Conservation (phyloP, 2,888 invertebrate species). For the Caenorhabditis sp. region DNA sequence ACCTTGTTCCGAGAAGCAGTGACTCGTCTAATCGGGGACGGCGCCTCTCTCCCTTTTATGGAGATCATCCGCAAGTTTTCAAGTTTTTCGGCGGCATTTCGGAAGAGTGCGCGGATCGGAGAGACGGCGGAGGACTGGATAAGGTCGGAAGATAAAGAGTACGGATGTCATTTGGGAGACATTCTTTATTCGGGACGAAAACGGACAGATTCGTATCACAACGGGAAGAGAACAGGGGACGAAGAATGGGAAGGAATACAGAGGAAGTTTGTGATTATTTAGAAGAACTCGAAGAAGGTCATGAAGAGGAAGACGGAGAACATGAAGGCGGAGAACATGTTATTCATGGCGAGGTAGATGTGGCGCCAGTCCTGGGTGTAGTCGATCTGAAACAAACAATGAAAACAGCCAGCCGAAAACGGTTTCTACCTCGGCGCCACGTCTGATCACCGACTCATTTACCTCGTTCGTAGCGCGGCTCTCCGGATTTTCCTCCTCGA, state of each 20-base stretch:
- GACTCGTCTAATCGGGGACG: slow-evolving; percentile 33
- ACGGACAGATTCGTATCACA: slow-evolving; percentile 15
- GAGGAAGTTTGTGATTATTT: background rate
- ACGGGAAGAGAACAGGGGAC: slow-evolving; percentile 6
- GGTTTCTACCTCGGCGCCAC: slow-evolving; percentile 29
- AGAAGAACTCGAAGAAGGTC: slow-evolving; percentile 52
- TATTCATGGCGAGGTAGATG: slow-evolving; percentile 76
- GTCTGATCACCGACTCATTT: slow-evolving; percentile 35
- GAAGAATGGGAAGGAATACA: background rate
- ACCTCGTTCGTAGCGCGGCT: slow-evolving; percentile 37
- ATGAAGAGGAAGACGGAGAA: slow-evolving; percentile 74
- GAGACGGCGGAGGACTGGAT: slow-evolving; percentile 47
- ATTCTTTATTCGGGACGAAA: slow-evolving; percentile 19
- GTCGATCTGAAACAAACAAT: slow-evolving; percentile 46
- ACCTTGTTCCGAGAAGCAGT: slow-evolving; percentile 47
- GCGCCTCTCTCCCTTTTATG: slow-evolving; percentile 34
- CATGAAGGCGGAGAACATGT: slow-evolving; percentile 73
- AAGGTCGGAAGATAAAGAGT: slow-evolving; percentile 41
- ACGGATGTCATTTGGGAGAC: slow-evolving; percentile 33
- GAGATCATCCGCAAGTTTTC: slow-evolving; percentile 40
- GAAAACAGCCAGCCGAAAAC: background rate
- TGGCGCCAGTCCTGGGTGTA: slow-evolving; percentile 78
- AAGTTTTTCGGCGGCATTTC: slow-evolving; percentile 41
- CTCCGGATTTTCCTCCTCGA: slow-evolving; percentile 59
- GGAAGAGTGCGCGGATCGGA: slow-evolving; percentile 19